Evolutionary conservation across 2,113 vertebrate species (phyloP).

Genomic region (Triplophysa siluroides): DNA sequence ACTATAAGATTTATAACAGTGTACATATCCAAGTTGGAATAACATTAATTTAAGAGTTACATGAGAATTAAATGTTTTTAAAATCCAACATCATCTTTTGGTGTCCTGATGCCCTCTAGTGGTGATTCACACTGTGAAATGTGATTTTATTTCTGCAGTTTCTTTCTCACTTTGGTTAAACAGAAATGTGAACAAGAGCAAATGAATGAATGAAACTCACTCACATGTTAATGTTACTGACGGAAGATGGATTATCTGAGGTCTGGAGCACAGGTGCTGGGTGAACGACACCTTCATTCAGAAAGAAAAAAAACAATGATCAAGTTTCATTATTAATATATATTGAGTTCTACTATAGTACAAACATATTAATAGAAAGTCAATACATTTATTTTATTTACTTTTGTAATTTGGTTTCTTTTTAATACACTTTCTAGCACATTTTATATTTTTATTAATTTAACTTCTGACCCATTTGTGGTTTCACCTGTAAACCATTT

Average conservation of each 20-base stretch:
- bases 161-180: background rate
- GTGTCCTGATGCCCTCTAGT: conserved; percentile 18
- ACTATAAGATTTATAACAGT: too few species aligned
- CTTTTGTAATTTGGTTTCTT: too few species aligned
- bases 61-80: too few species aligned
- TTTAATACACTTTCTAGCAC: too few species aligned
- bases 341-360: too few species aligned
- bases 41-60: background rate
- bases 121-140: background rate
- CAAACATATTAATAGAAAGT: too few species aligned
- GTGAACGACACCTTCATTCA: background rate
- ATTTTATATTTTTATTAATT: too few species aligned
- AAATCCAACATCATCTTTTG: background rate
- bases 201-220: background rate
- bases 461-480: too few species aligned
- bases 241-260: background rate
- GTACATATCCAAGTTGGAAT: background rate
- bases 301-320: background rate
- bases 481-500: too few species aligned
- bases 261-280: background rate
- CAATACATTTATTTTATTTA: too few species aligned
- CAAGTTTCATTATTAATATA: background rate
- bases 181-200: background rate
- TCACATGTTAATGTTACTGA: conserved; percentile 3
- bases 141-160: background rate